Percentiles rank a stretch among this genome's conserved stretches.
These are phyloP conservation scores for Gerris buenoi DNA, from an alignment of 1,140 invertebrate species.

Conservation along the genomic window DNA sequence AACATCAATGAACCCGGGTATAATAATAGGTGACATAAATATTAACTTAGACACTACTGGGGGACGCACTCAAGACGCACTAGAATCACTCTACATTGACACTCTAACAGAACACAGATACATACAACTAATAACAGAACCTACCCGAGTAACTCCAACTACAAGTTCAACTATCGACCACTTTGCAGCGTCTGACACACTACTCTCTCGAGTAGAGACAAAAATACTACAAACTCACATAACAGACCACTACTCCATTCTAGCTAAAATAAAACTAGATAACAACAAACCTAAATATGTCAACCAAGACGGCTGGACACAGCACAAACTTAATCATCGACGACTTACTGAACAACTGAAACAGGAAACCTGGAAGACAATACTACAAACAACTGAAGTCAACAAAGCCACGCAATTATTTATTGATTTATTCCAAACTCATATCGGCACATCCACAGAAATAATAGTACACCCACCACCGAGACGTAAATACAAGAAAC, in stretches of 20 bases:
- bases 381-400: too few relatives aligned
- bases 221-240: background rate
- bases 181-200: background rate
- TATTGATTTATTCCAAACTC: too few relatives aligned
- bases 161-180: background rate
- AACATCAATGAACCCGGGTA: background rate
- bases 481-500: too few relatives aligned
- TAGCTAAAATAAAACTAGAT: background rate
- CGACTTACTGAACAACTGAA: too few relatives aligned
- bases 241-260: background rate
- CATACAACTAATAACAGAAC: background rate
- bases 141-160: background rate
- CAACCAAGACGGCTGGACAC: too few relatives aligned
- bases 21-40: background rate
- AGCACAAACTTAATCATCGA: too few relatives aligned
- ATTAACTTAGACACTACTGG: background rate
- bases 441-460: too few relatives aligned
- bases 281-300: too few relatives aligned
- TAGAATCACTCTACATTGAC: background rate
- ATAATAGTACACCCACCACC: too few relatives aligned
- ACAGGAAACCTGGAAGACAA: too few relatives aligned
- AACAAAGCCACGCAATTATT: too few relatives aligned
- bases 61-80: background rate
- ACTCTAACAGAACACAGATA: background rate
- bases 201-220: background rate